Conservation (phyloP, 2,113 vertebrate genomes). For the Cyprinodon variegatus region DNA sequence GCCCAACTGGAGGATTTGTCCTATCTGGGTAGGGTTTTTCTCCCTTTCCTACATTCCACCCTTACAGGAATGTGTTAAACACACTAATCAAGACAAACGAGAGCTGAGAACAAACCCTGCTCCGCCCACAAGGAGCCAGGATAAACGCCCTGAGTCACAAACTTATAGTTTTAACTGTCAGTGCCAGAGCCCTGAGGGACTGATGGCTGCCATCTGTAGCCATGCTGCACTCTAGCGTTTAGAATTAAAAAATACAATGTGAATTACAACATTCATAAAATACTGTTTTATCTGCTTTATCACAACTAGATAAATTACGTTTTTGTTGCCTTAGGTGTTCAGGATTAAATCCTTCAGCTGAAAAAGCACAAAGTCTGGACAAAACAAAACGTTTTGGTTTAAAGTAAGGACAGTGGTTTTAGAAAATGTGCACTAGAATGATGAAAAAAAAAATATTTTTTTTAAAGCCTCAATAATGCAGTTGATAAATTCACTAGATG, state of each 20-base stretch:
- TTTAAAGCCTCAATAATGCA: no score
- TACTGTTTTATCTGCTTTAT: not conserved
- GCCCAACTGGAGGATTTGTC: conserved; percentile 48
- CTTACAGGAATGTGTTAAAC: conserved; percentile 40
- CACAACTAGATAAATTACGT: not conserved
- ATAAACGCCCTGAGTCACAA: not conserved
- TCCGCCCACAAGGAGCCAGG: conserved; percentile 15
- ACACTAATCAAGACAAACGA: not conserved
- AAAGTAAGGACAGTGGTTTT: not conserved
- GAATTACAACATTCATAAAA: not conserved
- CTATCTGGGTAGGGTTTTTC: conserved; percentile 15
- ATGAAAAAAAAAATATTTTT: no score
- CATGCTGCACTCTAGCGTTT: conserved; percentile 29
- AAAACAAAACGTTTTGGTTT: not conserved
- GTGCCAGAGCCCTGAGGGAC: no score
- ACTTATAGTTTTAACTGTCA: not conserved
- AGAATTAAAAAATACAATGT: conserved; percentile 12
- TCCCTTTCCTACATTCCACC: conserved; percentile 32
- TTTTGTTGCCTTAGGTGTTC: no score
- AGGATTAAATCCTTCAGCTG: no score
- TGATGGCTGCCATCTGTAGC: not conserved
- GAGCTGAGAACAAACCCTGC: conserved; percentile 31
- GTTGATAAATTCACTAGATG: not conserved
- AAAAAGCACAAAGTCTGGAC: no score
- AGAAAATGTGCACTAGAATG: not conserved